phyloP scores from a whole-genome alignment of 2,888 invertebrate genomes.

The Hermaeophaga mercurialis region DNA sequence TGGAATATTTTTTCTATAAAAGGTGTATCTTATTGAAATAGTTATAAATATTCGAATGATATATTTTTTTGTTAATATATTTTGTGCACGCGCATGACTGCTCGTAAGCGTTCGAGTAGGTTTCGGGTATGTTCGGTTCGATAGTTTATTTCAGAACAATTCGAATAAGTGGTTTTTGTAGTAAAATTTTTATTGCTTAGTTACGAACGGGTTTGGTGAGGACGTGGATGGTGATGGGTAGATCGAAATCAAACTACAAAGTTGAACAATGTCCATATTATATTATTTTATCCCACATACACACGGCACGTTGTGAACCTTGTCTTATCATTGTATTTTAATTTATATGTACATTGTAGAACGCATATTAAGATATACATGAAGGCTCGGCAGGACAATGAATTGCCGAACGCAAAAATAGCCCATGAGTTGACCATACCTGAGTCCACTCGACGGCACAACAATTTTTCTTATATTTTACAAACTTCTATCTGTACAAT shows the following conservation, averaged over 20 bases:
- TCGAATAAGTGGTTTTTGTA: too few relatives aligned
- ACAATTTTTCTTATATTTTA: conserved; percentile 56
- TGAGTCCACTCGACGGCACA: conserved; percentile 49
- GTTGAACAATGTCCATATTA: conserved; percentile 89
- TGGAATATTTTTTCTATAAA: too few relatives aligned
- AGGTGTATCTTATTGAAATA: too few relatives aligned
- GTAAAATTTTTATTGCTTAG: too few relatives aligned
- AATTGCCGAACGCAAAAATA: conserved; percentile 58
- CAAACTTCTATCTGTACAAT: conserved; percentile 61
- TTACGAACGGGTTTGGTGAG: too few relatives aligned
- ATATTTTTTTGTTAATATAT: too few relatives aligned
- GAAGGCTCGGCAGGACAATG: conserved; percentile 60
- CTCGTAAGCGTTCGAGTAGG: too few relatives aligned
- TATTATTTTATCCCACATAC: conserved; percentile 80
- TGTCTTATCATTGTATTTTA: conserved; percentile 78
- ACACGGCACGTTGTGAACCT: conserved; percentile 91
- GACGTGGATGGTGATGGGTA: not conserved
- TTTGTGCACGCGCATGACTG: too few relatives aligned
- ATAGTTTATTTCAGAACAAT: too few relatives aligned
- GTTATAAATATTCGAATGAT: too few relatives aligned
- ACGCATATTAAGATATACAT: conserved; percentile 71
- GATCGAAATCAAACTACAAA: conserved; percentile 52
- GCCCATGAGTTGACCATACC: conserved; percentile 59
- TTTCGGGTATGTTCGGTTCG: too few relatives aligned
- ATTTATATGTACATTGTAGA: conserved; percentile 74